Evolutionary conservation across 2,888 invertebrate species (phyloP).

Genomic region (Keiferia lycopersicella): DNA sequence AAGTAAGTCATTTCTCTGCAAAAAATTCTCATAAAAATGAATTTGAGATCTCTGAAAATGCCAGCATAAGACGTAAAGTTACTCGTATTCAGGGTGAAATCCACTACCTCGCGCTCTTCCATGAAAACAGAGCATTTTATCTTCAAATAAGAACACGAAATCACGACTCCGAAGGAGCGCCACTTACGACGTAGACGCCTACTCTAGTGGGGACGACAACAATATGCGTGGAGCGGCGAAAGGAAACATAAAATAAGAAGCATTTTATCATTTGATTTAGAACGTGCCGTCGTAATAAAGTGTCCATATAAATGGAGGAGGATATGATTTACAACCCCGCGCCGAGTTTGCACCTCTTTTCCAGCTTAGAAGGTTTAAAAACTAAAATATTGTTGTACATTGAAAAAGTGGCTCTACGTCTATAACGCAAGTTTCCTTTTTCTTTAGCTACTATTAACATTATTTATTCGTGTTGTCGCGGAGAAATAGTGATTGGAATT

Average conservation of each 20-base stretch:
- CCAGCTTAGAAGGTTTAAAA: constrained; percentile 53
- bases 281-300: constrained; percentile 77
- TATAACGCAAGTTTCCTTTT: constrained; percentile 26
- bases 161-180: constrained; percentile 42
- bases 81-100: constrained; percentile 6
- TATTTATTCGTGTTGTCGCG: constrained; percentile 27
- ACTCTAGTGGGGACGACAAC: constrained; percentile 44
- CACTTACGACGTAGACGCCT: constrained; percentile 38
- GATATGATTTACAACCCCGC: constrained; percentile 74
- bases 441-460: constrained; percentile 4
- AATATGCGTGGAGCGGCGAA: constrained; percentile 68
- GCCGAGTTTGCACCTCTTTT: constrained; percentile 66
- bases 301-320: constrained; percentile 78
- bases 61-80: constrained; percentile 2
- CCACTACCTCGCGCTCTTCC: constrained; percentile 4
- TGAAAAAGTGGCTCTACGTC: constrained; percentile 28
- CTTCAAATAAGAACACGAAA: constrained; percentile 40
- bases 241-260: constrained; percentile 77
- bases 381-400: constrained; percentile 44
- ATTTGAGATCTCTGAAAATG: constrained; percentile 16
- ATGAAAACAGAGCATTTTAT: constrained; percentile 31
- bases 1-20: constrained; percentile 79
- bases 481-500: constrained; percentile 31
- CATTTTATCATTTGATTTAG: constrained; percentile 81
- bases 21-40: constrained; percentile 15